These are phyloP conservation scores for Gymnothorax javanicus DNA, from an alignment of 2,797 vertebrate genomes.

Conservation along the genomic window DNA sequence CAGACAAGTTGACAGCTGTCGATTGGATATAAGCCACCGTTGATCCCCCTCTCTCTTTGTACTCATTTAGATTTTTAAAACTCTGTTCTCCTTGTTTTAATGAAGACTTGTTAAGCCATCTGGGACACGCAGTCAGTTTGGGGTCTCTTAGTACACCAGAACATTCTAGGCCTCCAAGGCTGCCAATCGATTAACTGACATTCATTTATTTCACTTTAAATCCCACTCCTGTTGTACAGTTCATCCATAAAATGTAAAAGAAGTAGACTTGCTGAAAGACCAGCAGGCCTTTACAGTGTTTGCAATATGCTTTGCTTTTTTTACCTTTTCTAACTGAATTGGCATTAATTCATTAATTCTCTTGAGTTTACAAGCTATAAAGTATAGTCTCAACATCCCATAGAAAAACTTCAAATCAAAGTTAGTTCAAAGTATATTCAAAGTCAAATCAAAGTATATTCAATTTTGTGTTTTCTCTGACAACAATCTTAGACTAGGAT, in stretches of 20 bases:
- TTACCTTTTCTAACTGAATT: constrained; percentile 39
- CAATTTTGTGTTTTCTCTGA: constrained; percentile 39
- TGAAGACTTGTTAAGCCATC: constrained; percentile 63
- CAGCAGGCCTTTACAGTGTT: constrained; percentile 35
- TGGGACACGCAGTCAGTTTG: constrained; percentile 54
- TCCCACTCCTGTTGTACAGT: constrained; percentile 39
- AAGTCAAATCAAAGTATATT: constrained; percentile 53
- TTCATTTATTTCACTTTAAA: constrained; percentile 58
- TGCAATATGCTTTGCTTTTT: constrained; percentile 26
- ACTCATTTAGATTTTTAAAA: constrained; percentile 32
- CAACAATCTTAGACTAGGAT: neutral
- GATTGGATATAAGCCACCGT: constrained; percentile 60
- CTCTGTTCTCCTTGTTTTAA: constrained; percentile 57
- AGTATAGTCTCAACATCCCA: constrained; percentile 33
- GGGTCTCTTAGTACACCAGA: constrained; percentile 45
- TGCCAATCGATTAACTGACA: constrained; percentile 64
- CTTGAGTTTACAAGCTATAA: constrained; percentile 41
- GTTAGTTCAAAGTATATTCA: constrained; percentile 52
- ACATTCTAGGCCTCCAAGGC: constrained; percentile 47
- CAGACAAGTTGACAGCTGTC: constrained; percentile 69
- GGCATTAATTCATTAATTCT: constrained; percentile 51
- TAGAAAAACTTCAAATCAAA: constrained; percentile 56
- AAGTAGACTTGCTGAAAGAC: constrained; percentile 33
- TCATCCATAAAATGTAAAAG: constrained; percentile 27
- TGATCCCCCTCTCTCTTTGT: constrained; percentile 52